Conservation (phyloP, 2,113 vertebrate species). For the Campylorhamphus procurvoides region DNA sequence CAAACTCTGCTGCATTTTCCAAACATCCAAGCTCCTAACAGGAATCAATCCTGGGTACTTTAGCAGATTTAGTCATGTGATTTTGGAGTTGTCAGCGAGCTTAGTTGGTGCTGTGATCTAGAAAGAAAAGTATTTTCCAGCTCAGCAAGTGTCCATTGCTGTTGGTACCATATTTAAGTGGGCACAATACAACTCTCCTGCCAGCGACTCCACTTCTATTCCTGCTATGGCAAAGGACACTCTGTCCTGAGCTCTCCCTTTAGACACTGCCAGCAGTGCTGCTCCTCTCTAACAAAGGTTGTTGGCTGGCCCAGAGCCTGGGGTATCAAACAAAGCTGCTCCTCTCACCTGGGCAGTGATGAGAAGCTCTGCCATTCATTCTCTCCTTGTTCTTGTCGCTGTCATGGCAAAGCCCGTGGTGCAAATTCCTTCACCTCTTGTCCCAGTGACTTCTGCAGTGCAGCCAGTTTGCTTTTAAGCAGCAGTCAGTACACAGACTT, state of each 20-base stretch:
- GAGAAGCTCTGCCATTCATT: neutral
- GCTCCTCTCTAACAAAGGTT: conserved; percentile 26
- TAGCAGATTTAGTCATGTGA: conserved; percentile 33
- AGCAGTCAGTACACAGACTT: neutral
- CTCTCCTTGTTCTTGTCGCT: neutral
- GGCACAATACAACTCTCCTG: conserved; percentile 53
- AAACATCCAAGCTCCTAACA: neutral
- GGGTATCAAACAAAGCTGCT: neutral
- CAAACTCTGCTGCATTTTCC: conserved; percentile 1
- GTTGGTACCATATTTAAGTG: conserved; percentile 56
- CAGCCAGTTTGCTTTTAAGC: neutral
- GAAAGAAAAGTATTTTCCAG: conserved; percentile 77
- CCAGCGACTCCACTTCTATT: conserved; percentile 76
- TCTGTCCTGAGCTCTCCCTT: conserved; percentile 65
- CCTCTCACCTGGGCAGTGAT: neutral
- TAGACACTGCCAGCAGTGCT: conserved; percentile 24
- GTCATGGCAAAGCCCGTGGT: neutral
- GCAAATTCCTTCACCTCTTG: neutral
- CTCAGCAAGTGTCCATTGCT: conserved; percentile 58
- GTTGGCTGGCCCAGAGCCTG: neutral
- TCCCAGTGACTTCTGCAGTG: neutral
- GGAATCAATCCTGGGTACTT: conserved; percentile 19
- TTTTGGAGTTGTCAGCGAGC: conserved; percentile 14
- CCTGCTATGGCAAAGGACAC: conserved; percentile 70
- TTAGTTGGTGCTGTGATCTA: conserved; percentile 67